Evolutionary conservation across 2,113 vertebrate genomes (phyloP).

Genomic region (Toxotes chatareus): DNA sequence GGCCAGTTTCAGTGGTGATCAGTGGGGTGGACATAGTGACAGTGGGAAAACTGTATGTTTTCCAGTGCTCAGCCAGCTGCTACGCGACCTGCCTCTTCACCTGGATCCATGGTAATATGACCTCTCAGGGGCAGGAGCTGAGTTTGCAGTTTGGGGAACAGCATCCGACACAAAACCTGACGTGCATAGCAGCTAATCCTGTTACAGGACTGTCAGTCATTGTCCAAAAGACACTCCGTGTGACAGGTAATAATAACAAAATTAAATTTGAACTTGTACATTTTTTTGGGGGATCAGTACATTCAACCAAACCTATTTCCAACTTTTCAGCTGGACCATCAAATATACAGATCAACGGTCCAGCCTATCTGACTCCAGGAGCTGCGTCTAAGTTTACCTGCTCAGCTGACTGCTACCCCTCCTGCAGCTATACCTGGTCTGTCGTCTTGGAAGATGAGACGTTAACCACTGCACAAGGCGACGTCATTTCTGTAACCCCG

Average conservation of each 20-base stretch:
- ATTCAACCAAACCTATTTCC: not conserved
- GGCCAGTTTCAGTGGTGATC: conserved; percentile 21
- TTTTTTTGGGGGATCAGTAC: not conserved
- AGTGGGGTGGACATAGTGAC: not conserved
- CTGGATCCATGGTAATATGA: conserved; percentile 24
- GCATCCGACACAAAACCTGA: conserved; percentile 1
- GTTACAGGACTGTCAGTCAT: not conserved
- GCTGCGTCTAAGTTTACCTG: conserved; percentile 7
- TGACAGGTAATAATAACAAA: conserved; percentile 34
- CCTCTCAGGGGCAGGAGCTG: not conserved
- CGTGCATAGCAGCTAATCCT: conserved; percentile 34
- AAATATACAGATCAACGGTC: conserved; percentile 46
- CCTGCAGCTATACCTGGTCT: conserved; percentile 48
- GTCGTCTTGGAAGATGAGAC: accelerated
- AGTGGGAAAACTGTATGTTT: conserved; percentile 39
- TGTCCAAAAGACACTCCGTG: conserved; percentile 18
- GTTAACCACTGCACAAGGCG: not conserved
- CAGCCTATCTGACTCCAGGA: not conserved
- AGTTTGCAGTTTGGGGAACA: conserved; percentile 2
- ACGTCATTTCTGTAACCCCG: not conserved
- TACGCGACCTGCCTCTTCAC: conserved; percentile 21
- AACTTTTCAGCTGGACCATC: conserved; percentile 51
- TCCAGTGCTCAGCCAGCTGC: conserved; percentile 17
- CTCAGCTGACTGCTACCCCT: conserved; percentile 46
- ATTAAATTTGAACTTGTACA: not conserved